Base-by-base conservation (phyloP, 1,140 invertebrate genomes). In the Nebria ingens region DNA sequence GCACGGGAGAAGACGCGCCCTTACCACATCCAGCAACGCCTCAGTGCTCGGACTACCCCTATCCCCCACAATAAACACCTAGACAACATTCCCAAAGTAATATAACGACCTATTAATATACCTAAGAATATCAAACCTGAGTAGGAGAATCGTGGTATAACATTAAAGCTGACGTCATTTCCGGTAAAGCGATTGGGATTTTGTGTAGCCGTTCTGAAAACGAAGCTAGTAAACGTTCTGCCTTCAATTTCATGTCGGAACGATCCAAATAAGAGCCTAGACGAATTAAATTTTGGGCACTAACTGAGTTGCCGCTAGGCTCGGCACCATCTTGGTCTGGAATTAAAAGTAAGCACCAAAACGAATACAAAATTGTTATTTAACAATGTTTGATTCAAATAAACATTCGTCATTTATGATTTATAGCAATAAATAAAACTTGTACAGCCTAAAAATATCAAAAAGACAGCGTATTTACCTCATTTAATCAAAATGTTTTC, bases 311-410 rank as follows among this genome's bases (percentile, higher is more conserved):
- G 13, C 89, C 86, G 52, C 85, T 87, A 0, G 93, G 93, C 65
- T 97, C 93, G 1, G 93, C 93, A 3, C 91, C 91, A 72, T 97
- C 93, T 72, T 94, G 87, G 72, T 93, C 93, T 95, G 66, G 38
- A 77, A 76, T 59, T 62, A 62, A 61, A 55, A 56, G 40, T 55
- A 63, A n/a, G n/a, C n/a, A n/a, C n/a, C n/a, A n/a, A n/a, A n/a
- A n/a, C n/a, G n/a, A 34, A 34, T n/a, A 53, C 57, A 49, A 42
- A 52, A 54, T 15, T 21, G 13, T 54, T 21, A 22, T 21, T 45
- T 49, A 49, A 38, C 13, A 15, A 49, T 17, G 17, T 6, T 49
- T 6, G 6, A 34, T 9, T 34, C 6, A 9, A 9, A 34, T n/a
- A 34, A 34, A 34, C 25, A 34, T n/a, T n/a, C n/a, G n/a, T n/a